Conservation (phyloP, 2,888 invertebrate species). For the Acleris holmiana region DNA sequence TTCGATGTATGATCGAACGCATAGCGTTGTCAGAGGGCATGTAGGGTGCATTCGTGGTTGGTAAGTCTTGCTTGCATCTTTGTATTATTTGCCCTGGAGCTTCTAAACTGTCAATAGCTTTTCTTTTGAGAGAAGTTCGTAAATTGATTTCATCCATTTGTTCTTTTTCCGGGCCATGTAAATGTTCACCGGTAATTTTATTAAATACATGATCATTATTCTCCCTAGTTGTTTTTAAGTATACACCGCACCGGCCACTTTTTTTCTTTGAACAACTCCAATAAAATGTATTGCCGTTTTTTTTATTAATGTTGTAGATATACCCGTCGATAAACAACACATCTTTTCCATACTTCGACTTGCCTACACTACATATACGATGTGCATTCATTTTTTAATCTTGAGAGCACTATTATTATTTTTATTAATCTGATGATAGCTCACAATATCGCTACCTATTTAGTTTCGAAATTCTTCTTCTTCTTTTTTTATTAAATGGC, state of each 20-base stretch:
- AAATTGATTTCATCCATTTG: no score
- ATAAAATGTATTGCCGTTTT: neutral
- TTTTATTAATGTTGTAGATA: slow-evolving; percentile 4
- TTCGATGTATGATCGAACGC: slow-evolving; percentile 5
- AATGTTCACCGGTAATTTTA: no score
- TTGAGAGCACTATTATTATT: no score
- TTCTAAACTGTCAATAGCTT: slow-evolving; percentile 1
- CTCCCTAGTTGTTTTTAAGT: neutral
- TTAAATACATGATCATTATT: no score
- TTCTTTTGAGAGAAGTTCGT: neutral
- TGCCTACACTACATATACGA: slow-evolving; percentile 4
- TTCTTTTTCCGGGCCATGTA: no score
- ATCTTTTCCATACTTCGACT: slow-evolving; percentile 6
- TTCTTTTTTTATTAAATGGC: no score
- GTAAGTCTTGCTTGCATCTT: slow-evolving; percentile 4
- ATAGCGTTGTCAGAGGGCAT: slow-evolving; percentile 5
- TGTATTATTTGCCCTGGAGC: slow-evolving; percentile 6
- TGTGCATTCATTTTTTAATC: neutral
- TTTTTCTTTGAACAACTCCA: slow-evolving; percentile 6
- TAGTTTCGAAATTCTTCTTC: no score
- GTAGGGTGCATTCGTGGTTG: neutral
- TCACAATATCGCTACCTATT: no score
- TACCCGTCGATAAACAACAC: slow-evolving; percentile 4
- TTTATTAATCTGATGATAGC: no score
- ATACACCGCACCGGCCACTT: slow-evolving; percentile 2